phyloP scores from a whole-genome alignment of 2,888 invertebrate species.

The Xylophagus ater region DNA sequence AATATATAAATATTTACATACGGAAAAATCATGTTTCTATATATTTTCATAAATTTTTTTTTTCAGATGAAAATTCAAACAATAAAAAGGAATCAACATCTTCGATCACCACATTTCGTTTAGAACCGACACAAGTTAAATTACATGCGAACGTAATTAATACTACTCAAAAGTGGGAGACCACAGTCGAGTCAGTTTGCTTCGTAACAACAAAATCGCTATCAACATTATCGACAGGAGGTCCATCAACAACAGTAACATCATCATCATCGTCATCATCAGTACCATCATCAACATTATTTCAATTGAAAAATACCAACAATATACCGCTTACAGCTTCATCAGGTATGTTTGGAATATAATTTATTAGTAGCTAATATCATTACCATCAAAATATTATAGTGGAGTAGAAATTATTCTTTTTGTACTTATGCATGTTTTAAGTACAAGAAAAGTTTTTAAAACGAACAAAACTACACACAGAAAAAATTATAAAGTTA shows the following conservation, averaged over 20 bases:
- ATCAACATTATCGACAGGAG: slow-evolving; percentile 27
- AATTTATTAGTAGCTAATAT: no score
- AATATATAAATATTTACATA: not conserved
- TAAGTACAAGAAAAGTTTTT: no score
- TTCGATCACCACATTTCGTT: slow-evolving; percentile 9
- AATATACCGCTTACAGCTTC: slow-evolving; percentile 5
- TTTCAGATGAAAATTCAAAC: slow-evolving; percentile 4
- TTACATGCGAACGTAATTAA: slow-evolving; percentile 34
- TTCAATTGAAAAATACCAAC: no score
- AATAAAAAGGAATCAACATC: slow-evolving; percentile 1
- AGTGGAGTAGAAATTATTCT: no score
- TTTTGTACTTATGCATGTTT: no score
- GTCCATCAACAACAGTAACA: no score
- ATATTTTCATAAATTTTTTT: not conserved
- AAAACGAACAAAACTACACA: no score
- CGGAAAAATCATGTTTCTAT: not conserved
- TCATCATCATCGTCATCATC: not conserved
- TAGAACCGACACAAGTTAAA: slow-evolving; percentile 16
- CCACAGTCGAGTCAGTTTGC: slow-evolving; percentile 36
- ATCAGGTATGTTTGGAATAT: slow-evolving; percentile 16
- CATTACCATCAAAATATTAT: no score
- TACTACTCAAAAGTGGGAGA: slow-evolving; percentile 39
- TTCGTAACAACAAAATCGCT: slow-evolving; percentile 36
- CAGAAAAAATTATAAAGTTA: no score
- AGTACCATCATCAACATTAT: no score